A percentile compares a stretch with the other conserved stretches of the same genome.
Conservation (phyloP, 2,113 vertebrate genomes). For the Rhinogobius similis region DNA sequence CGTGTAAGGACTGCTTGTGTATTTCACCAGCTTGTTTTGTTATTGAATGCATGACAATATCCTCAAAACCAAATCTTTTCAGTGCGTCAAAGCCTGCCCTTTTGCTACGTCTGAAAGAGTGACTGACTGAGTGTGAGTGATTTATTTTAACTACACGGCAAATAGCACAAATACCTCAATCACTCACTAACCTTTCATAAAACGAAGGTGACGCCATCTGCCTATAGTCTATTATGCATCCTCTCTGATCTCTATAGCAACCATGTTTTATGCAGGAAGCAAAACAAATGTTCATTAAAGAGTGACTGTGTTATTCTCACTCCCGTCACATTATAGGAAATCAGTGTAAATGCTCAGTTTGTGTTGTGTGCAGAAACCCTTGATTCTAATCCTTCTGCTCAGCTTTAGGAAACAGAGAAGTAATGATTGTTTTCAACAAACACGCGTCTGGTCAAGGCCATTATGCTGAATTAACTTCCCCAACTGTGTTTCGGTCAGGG, state of each 20-base stretch:
- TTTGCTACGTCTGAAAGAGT: too few relatives aligned
- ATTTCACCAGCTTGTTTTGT: background rate
- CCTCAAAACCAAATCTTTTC: too few relatives aligned
- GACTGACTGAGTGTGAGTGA: too few relatives aligned
- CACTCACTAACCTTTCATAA: constrained; percentile 2
- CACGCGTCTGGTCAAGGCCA: background rate
- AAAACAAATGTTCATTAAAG: constrained; percentile 34
- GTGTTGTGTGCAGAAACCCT: constrained; percentile 26
- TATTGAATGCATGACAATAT: background rate
- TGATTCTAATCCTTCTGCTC: constrained; percentile 29
- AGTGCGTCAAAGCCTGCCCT: too few relatives aligned
- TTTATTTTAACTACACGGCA: background rate
- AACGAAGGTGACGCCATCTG: constrained; percentile 41
- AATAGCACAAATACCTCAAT: background rate
- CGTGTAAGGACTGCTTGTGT: background rate
- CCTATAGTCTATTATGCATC: constrained; percentile 4
- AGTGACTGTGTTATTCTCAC: constrained; percentile 13
- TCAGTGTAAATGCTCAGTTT: constrained; percentile 41
- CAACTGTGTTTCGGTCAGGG: background rate
- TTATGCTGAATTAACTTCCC: background rate
- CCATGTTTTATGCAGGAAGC: constrained; percentile 33
- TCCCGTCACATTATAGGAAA: constrained; percentile 26
- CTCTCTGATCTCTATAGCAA: constrained; percentile 42
- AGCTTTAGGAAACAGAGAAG: constrained; percentile 34
- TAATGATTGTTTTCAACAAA: constrained; percentile 19